phyloP scores from a whole-genome alignment of 2,888 invertebrate genomes.

The Protophormia terraenovae region DNA sequence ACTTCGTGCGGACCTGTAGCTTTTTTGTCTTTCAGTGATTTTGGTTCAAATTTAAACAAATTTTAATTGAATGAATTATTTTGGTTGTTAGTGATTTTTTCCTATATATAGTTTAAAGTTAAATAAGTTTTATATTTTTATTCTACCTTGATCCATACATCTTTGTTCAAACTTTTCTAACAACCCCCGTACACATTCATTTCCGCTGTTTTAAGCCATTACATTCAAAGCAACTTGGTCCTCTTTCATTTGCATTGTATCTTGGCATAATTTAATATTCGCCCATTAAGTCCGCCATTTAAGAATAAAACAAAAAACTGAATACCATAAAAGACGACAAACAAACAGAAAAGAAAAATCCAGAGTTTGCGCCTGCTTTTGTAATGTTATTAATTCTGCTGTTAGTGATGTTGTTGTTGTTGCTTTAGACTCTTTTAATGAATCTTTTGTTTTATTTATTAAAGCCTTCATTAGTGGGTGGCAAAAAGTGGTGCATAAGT shows the following conservation, averaged over 20 bases:
- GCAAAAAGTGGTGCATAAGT: not conserved
- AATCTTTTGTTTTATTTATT: conserved; percentile 65
- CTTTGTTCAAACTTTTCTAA: not conserved
- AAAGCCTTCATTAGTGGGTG: conserved; percentile 57
- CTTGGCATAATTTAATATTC: conserved; percentile 81
- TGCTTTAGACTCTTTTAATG: conserved; percentile 22
- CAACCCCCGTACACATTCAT: conserved; percentile 34
- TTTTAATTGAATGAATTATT: no score
- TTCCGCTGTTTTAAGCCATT: conserved; percentile 65
- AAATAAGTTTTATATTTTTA: no score
- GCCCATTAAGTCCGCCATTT: conserved; percentile 80
- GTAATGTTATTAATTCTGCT: not conserved
- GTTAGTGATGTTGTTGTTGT: not conserved
- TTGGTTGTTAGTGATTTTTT: no score
- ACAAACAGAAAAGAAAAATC: conserved; percentile 6
- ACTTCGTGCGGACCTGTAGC: no score
- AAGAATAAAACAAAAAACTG: conserved; percentile 71
- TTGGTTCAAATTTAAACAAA: no score
- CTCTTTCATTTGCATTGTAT: conserved; percentile 66
- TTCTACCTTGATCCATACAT: no score
- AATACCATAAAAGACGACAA: conserved; percentile 50
- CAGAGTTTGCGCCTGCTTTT: conserved; percentile 57
- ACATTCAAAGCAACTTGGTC: conserved; percentile 68
- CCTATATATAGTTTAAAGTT: no score
- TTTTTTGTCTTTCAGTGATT: no score